These are phyloP conservation scores for Rapana venosa DNA, from an alignment of 2,888 invertebrate genomes.

Conservation along the genomic window DNA sequence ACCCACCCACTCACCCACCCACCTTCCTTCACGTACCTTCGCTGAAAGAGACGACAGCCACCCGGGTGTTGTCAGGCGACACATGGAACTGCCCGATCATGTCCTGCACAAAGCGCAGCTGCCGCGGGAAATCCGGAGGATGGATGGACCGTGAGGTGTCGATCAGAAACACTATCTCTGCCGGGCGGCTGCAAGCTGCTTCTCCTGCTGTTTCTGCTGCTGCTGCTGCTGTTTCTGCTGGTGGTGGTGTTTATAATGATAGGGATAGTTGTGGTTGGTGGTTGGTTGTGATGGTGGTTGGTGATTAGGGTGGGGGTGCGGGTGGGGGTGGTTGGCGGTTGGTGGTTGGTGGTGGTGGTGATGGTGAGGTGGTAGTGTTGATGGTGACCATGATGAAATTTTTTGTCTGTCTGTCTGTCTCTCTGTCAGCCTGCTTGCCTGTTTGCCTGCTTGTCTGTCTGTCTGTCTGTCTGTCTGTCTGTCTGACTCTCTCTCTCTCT, in stretches of 20 bases:
- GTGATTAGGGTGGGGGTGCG: too few species aligned
- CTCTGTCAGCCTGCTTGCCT: background rate
- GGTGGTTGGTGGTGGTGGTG: background rate
- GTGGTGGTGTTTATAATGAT: background rate
- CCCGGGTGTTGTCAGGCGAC: slow-evolving; percentile 15
- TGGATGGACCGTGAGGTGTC: slow-evolving; percentile 42
- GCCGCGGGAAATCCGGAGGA: background rate
- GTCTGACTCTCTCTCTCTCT: slow-evolving; percentile 1
- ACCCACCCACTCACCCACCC: too few species aligned
- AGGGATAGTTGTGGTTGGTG: too few species aligned
- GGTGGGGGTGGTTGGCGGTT: background rate
- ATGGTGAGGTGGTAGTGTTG: background rate
- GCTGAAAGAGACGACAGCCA: slow-evolving; percentile 39
- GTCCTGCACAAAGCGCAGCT: slow-evolving; percentile 22
- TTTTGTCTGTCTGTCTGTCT: background rate
- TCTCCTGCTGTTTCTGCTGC: background rate
- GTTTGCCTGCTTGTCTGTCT: background rate
- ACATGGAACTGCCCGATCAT: slow-evolving; percentile 42
- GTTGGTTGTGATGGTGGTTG: background rate
- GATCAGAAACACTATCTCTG: slow-evolving; percentile 39
- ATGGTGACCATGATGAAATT: background rate
- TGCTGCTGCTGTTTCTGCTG: background rate
- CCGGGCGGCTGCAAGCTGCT: slow-evolving; percentile 29
- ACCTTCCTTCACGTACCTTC: background rate
- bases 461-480: background rate